Evolutionary conservation across 1,140 invertebrate genomes (phyloP).

Genomic region (Caerostris darwini): DNA sequence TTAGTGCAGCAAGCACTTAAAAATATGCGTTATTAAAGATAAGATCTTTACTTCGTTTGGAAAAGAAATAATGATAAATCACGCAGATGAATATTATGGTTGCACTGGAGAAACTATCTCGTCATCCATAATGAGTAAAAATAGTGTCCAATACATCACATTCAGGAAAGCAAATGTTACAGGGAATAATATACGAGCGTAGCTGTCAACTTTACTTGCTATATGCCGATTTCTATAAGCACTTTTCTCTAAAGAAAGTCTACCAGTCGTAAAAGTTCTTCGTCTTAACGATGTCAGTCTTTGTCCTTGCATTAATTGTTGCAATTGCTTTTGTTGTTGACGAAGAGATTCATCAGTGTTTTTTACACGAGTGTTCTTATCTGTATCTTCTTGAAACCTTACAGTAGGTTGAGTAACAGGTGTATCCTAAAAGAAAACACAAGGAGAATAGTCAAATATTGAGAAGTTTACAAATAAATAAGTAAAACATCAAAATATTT

Average conservation of each 20-base stretch:
- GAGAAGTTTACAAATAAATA: too few relatives aligned
- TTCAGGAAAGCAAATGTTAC: slow-evolving; percentile 83
- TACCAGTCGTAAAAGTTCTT: slow-evolving; percentile 59
- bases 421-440: slow-evolving; percentile 46
- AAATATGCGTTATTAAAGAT: neutral
- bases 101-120: slow-evolving; percentile 63
- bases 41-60: neutral
- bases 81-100: neutral
- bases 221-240: slow-evolving; percentile 78
- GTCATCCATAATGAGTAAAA: slow-evolving; percentile 79
- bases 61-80: neutral
- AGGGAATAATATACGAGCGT: slow-evolving; percentile 83
- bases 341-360: slow-evolving; percentile 42
- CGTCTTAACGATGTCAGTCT: slow-evolving; percentile 27
- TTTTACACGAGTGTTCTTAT: slow-evolving; percentile 36
- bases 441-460: neutral
- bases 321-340: slow-evolving; percentile 65
- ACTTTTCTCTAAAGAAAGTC: slow-evolving; percentile 72
- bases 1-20: neutral
- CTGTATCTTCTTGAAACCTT: slow-evolving; percentile 44
- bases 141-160: slow-evolving; percentile 84
- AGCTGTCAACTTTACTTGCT: slow-evolving; percentile 83
- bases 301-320: slow-evolving; percentile 55
- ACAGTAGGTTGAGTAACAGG: slow-evolving; percentile 12
- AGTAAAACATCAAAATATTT: too few relatives aligned